phyloP scores from a whole-genome alignment of 1,140 invertebrate genomes.

The Trichomalopsis sarcophagae region DNA sequence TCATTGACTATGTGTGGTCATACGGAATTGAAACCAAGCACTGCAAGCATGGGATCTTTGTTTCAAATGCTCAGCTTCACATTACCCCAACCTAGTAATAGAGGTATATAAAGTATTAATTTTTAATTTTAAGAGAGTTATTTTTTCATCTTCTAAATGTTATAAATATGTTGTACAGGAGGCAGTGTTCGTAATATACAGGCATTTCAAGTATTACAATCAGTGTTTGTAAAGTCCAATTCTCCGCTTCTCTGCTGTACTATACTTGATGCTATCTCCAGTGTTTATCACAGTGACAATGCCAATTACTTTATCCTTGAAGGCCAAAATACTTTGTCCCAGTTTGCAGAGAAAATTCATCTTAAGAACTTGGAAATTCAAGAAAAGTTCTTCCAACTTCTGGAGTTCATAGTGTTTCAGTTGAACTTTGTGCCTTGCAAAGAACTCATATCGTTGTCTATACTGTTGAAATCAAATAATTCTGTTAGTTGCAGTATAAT shows the following conservation, averaged over 20 bases:
- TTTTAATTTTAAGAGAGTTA: slow-evolving; percentile 22
- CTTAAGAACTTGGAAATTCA: slow-evolving; percentile 93
- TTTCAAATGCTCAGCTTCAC: slow-evolving; percentile 96
- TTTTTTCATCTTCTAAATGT: slow-evolving; percentile 8
- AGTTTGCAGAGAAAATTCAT: slow-evolving; percentile 97
- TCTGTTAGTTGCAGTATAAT: slow-evolving; percentile 88
- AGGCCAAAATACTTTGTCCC: slow-evolving; percentile 94
- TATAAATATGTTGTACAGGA: slow-evolving; percentile 67
- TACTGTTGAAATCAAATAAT: slow-evolving; percentile 90
- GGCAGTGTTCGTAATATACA: slow-evolving; percentile 93
- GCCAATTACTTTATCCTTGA: slow-evolving; percentile 99
- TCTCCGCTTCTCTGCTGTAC: slow-evolving; percentile 90
- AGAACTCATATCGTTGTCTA: slow-evolving; percentile 96
- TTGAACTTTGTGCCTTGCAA: slow-evolving; percentile 99
- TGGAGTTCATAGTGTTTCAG: slow-evolving; percentile 98
- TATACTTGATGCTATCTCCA: slow-evolving; percentile 96
- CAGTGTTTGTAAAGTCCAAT: slow-evolving; percentile 92
- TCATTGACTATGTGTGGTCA: slow-evolving; percentile 96
- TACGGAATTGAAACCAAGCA: slow-evolving; percentile 89
- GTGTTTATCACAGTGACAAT: slow-evolving; percentile 97
- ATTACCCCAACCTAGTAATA: slow-evolving; percentile 90
- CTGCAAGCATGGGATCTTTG: slow-evolving; percentile 89
- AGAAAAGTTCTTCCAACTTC: slow-evolving; percentile 95
- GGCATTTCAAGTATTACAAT: slow-evolving; percentile 96
- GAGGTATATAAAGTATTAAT: slow-evolving; percentile 79